Base-by-base conservation (phyloP, 2,888 invertebrate genomes). In the Clostera curtula region DNA sequence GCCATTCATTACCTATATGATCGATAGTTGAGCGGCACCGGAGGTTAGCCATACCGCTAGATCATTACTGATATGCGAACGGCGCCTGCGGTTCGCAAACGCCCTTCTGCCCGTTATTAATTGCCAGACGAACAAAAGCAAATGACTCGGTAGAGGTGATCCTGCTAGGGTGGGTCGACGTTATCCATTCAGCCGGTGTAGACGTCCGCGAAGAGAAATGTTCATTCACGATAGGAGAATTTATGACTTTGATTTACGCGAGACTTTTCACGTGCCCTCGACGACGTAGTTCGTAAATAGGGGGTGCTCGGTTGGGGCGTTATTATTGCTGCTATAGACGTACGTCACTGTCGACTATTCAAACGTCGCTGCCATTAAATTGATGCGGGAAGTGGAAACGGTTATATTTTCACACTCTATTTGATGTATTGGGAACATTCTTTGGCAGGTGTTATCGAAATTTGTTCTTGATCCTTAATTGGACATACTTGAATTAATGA, bases 101-200 rank as follows among this genome's bases (percentile, higher is more conserved):
- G 74, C 77, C 77, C 75, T 71, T 63, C 73, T 73, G 76, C 52
- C 64, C 58, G 75, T 79, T 82, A 82, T 82, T 83, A 83, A 82
- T 83, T 82, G 79, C 80, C 62, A 40, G 57, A 61, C 66, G 83
- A 80, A 83, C 82, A 82, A 83, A 82, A 79, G 82, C 82, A 82
- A 82, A 82, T 82, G 82, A 80, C 79, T 80, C 62, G 68, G 70
- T 73, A 62, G 75, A 79, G 82, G 82, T 82, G 82, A 82, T 82
- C 75, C 77, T 64, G 63, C 59, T 60, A 68, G 75, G 54, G 75
- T 70, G 75, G 76, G 76, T 67, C 76, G 73, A 69, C 73, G 76
- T 76, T 79, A 79, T 79, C 80, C 80, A 79, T 82, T 80, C 77
- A 79, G 56, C 63, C 67, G 62, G 64, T 66, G 67, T 71, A 76